phyloP scores from a whole-genome alignment of 2,888 invertebrate species.

The Acleris laterana region DNA sequence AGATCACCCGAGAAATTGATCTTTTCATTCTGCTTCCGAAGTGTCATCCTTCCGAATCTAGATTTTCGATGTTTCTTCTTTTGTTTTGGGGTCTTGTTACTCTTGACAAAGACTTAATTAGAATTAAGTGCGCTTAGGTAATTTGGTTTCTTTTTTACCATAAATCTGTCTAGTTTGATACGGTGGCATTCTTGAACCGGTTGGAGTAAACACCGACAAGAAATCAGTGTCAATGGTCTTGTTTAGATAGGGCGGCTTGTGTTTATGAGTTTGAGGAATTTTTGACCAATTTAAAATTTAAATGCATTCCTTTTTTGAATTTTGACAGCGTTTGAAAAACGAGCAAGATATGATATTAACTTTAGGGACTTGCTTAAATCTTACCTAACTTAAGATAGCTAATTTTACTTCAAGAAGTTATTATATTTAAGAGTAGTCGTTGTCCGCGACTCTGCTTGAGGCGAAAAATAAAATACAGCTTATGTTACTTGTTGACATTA shows the following conservation, averaged over 20 bases:
- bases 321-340: too few species aligned
- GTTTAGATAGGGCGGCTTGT: slow-evolving; percentile 31
- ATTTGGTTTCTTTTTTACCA: slow-evolving; percentile 11
- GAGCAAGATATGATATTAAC: too few species aligned
- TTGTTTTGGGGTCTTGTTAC: slow-evolving; percentile 32
- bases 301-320: too few species aligned
- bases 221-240: slow-evolving; percentile 54
- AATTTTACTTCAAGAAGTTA: too few species aligned
- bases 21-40: slow-evolving; percentile 24
- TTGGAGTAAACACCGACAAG: slow-evolving; percentile 45
- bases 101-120: slow-evolving; percentile 10
- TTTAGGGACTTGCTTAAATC: too few species aligned
- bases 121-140: background rate
- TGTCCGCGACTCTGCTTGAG: too few species aligned
- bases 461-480: too few species aligned
- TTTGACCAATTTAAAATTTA: background rate
- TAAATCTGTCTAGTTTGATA: slow-evolving; percentile 26
- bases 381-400: too few species aligned
- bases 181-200: slow-evolving; percentile 51
- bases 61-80: slow-evolving; percentile 14
- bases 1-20: slow-evolving; percentile 27
- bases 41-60: slow-evolving; percentile 29
- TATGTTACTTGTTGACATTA: too few species aligned
- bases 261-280: slow-evolving; percentile 41
- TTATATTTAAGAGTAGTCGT: too few species aligned